A percentile compares a stretch with the other conserved stretches of the same genome.
These are phyloP conservation scores for human DNA, from an alignment of 2,113 vertebrate genomes.

Conservation along the genomic window DNA sequence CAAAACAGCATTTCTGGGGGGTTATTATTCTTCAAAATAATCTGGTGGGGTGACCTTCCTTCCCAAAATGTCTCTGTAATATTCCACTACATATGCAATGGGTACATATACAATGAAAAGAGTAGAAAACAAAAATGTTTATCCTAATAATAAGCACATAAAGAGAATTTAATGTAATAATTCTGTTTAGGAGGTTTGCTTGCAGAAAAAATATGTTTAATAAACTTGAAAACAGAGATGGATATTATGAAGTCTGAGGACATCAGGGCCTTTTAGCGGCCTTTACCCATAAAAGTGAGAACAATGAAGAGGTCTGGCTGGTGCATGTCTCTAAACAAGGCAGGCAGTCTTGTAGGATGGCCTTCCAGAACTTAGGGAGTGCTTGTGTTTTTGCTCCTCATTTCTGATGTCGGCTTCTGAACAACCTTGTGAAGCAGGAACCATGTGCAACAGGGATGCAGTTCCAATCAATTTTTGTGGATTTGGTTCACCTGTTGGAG, in stretches of 20 bases:
- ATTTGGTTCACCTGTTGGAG: slow-evolving; percentile 57
- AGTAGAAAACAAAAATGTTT: background rate
- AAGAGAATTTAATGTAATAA: background rate
- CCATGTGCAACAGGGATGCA: background rate
- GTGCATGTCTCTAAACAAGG: background rate
- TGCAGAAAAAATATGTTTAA: background rate
- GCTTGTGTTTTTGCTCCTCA: background rate
- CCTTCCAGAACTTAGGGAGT: background rate
- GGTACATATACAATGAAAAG: background rate
- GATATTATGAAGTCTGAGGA: background rate
- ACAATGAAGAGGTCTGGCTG: background rate
- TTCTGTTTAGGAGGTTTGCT: background rate
- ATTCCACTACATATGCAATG: background rate
- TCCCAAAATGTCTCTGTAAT: background rate
- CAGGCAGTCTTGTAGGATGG: background rate
- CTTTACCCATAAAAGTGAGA: background rate
- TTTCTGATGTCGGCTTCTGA: slow-evolving; percentile 70
- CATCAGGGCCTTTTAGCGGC: background rate
- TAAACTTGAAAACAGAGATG: background rate
- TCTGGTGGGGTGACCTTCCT: no score
- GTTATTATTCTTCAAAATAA: background rate
- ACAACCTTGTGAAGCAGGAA: slow-evolving; percentile 67
- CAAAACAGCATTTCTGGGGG: background rate
- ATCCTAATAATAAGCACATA: background rate
- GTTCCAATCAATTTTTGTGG: fast-evolving